Percentiles rank a stretch among this genome's conserved stretches.
Conservation (phyloP, 2,888 invertebrate genomes). For the Acronicta alni region DNA sequence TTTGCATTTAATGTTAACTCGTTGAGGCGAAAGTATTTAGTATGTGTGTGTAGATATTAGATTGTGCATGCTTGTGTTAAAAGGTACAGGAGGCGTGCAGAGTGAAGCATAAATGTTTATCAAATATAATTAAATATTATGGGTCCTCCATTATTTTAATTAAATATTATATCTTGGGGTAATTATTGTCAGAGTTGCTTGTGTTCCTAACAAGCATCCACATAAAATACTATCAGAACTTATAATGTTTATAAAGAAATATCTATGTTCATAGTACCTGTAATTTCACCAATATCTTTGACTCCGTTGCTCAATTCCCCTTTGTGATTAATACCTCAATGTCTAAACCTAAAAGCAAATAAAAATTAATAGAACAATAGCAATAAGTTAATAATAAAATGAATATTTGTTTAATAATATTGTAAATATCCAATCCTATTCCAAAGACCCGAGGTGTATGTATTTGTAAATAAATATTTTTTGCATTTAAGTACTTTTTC, state of each 20-base stretch:
- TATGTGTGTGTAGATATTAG: slow-evolving; percentile 47
- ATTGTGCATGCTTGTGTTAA: slow-evolving; percentile 32
- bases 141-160: background rate
- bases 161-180: background rate
- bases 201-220: too few species aligned
- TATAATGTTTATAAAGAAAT: background rate
- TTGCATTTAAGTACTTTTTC: slow-evolving; percentile 58
- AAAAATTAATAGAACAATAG: too few species aligned
- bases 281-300: too few species aligned
- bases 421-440: slow-evolving; percentile 42
- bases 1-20: slow-evolving; percentile 19
- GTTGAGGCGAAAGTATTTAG: slow-evolving; percentile 15
- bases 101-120: slow-evolving; percentile 4
- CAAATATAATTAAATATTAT: slow-evolving; percentile 1
- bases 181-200: too few species aligned
- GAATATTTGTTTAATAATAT: background rate
- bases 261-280: too few species aligned
- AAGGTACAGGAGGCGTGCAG: slow-evolving; percentile 3
- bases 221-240: too few species aligned
- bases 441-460: slow-evolving; percentile 39
- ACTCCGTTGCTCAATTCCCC: background rate
- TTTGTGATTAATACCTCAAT: background rate
- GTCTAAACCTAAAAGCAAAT: background rate
- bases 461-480: slow-evolving; percentile 48
- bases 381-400: too few species aligned